phyloP scores from a whole-genome alignment of 2,888 invertebrate genomes.

The Buathra laborator region DNA sequence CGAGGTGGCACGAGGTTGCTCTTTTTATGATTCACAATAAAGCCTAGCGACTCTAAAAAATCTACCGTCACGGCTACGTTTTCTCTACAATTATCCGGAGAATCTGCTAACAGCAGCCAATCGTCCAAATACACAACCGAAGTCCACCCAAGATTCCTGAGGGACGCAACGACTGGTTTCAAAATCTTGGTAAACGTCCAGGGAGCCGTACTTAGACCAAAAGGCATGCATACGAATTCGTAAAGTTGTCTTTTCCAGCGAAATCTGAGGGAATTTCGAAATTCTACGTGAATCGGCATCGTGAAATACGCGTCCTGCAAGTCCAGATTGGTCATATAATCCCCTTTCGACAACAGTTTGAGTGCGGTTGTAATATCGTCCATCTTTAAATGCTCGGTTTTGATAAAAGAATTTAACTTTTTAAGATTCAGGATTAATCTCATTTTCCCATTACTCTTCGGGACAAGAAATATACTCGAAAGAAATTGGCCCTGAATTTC shows the following conservation, averaged over 20 bases:
- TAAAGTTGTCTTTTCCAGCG: conserved; percentile 7
- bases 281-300: conserved; percentile 20
- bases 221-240: conserved; percentile 38
- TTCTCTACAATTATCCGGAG: not conserved
- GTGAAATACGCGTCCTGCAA: conserved; percentile 41
- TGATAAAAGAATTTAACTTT: conserved; percentile 17
- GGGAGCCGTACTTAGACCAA: not conserved
- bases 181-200: conserved; percentile 26
- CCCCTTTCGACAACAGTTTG: not conserved
- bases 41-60: conserved; percentile 9
- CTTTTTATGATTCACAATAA: not conserved
- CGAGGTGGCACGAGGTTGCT: not conserved
- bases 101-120: not conserved
- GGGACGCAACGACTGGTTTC: conserved; percentile 6
- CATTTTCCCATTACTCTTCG: conserved; percentile 10
- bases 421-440: conserved; percentile 33
- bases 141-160: not conserved
- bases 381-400: not conserved
- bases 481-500: no score
- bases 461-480: not conserved
- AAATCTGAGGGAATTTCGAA: conserved; percentile 32
- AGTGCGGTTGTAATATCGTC: not conserved
- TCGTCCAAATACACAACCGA: conserved; percentile 32
- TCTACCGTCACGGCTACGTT: conserved; percentile 6
- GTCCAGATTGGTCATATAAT: conserved; percentile 33